Evolutionary conservation across 2,888 invertebrate species (phyloP), one percentile per base, ranked within the genome.

Genomic region (Oligia strigilis): DNA sequence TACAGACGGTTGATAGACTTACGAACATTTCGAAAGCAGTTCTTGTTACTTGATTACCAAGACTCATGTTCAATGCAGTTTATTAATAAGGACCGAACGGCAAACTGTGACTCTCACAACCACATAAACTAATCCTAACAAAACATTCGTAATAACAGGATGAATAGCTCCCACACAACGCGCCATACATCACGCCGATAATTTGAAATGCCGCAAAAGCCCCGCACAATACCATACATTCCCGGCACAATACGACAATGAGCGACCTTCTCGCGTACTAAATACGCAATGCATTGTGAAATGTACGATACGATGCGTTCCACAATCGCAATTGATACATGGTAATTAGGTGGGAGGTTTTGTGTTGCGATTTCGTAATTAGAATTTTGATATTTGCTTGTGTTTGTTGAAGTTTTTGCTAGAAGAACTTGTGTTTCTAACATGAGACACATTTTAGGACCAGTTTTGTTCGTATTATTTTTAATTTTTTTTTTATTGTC

Each of bases 171-270:
- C 73, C 76, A 73, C 77, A 69, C 46, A 82, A 23, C 75, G 55
- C 60, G n/a, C 83, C 80, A 89, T 88, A 87, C 81, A 88, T 89
- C 88, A 89, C 55, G 55, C 82, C 64, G 86, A 86, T 89, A 88
- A 88, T 88, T 85, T 88, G 88, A 89, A 89, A 88, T 88, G 79
- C 88, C 87, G 79, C 89, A 83, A 88, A 89, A 81, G 71, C 80
- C 79, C 66, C 82, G 62, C 71, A 88, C 89, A 89, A 89, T 89
- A 67, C 79, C 81, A 71, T 83, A 85, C 87, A 89, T 90, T 88
- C 85, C 89, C 74, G 75, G 71, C 70, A 81, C 89, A 80, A 83
- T 79, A 85, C 82, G 80, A 89, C 87, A 87, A 89, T 88, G 78
- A 79, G 85, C 82, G 84, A 87, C 81, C 80, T 85, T 78, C 80